Percentiles rank a stretch among this genome's conserved stretches.
Evolutionary conservation across 2,797 vertebrate genomes (phyloP).

Genomic region (Brachymystax lenok): DNA sequence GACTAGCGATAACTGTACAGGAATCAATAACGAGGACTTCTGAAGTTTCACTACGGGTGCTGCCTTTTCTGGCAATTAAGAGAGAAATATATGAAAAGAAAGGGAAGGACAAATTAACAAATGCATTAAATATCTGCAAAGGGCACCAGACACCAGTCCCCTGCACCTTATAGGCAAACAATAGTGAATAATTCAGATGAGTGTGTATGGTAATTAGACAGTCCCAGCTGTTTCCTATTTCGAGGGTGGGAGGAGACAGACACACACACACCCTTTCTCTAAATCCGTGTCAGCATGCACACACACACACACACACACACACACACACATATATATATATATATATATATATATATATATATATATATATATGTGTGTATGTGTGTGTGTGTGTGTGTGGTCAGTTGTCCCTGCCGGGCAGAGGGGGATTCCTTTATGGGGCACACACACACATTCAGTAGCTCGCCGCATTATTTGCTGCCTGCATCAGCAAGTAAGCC

Average conservation of each 20-base stretch:
- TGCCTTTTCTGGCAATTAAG: background rate
- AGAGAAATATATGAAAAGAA: background rate
- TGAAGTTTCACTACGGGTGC: background rate
- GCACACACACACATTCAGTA: background rate
- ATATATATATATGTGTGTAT: too few relatives aligned
- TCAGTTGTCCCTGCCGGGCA: too few relatives aligned
- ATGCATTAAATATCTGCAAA: background rate
- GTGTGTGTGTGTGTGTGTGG: too few relatives aligned
- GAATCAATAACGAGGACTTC: background rate
- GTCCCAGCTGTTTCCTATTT: slow-evolving; percentile 7
- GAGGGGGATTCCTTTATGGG: too few relatives aligned
- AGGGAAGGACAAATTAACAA: background rate
- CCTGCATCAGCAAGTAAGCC: slow-evolving; percentile 70
- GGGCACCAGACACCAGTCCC: background rate
- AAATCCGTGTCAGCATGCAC: background rate
- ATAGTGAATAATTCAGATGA: background rate
- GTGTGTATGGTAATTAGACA: background rate
- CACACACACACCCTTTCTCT: slow-evolving; percentile 1
- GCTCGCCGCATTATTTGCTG: background rate
- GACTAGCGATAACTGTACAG: background rate
- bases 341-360: too few relatives aligned
- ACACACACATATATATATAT: too few relatives aligned
- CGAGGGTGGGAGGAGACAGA: background rate
- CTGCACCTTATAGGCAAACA: background rate
- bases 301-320: too few relatives aligned